Base-by-base conservation (phyloP, 2,888 invertebrate species). In the Strigamia transsilvanica region DNA sequence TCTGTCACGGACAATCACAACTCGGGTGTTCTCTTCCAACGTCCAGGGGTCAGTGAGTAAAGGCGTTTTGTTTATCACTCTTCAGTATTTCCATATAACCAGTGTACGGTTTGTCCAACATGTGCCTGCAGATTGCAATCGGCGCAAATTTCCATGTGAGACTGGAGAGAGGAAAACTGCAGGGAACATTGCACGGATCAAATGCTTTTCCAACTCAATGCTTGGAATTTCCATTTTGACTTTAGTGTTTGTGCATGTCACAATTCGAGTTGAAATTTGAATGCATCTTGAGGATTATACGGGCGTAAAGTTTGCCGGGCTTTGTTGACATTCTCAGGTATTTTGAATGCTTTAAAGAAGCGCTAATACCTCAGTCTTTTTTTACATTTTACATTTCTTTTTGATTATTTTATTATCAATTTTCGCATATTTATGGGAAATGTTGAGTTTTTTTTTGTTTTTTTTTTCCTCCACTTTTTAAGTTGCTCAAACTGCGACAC, bases 121-220 rank as follows among this genome's bases (percentile, higher is more conserved):
- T 15, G 73, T 13, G 73, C 27, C 56, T 73, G 73, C 73, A 73
- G 73, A 73, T 73, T 73, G 73, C 73, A 73, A 73, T 73, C 73
- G 73, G 73, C 73, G 32, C 73, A 73, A 73, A 73, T 73, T 73
- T 73, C 73, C 12, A 73, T 73, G 73, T 73, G 73, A 32, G 32
- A 6, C 7, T 32, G 73, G 73, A 73, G 73, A 73, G 73, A 3
- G n/a, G 73, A 32, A 73, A 73, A 73, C 73, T 73, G 73, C 73
- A 73, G 73, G 73, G 32, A 12, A 27, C 73, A 27, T 73, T 73
- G 73, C 73, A n/a, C 27, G 73, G 73, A 73, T 73, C 73, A 73
- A 73, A 73, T 73, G 73, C 73, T 73, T 73, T 73, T 32, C 32
- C 73, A 73, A 73, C 23, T 73, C 73, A 73, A 73, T 73, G 73